Evolutionary conservation across 2,797 vertebrate species (phyloP), one percentile per base, ranked within the genome.

Genomic region (Sebastes iracundus): DNA sequence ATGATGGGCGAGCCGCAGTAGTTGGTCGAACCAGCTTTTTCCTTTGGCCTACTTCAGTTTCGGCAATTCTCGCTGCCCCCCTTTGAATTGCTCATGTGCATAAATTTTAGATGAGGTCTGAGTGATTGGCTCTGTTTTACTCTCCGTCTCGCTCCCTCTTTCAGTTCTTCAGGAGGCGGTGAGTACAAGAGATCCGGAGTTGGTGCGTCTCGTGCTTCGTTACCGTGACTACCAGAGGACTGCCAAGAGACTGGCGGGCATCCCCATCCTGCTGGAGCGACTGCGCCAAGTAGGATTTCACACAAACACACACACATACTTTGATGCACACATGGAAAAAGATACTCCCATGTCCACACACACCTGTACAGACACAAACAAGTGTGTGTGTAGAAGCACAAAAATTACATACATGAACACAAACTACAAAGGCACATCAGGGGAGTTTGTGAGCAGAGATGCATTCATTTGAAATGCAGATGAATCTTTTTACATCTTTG

Each of bases 141-240:
- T 76, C 79, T 42, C 56, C 10, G 4, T 52, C 23, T 71, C 9
- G 64, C 62, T n/a, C 49, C 52, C 60, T 75, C 46, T 67, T 35
- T 72, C 94, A 99, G 98, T 99, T 77, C 96, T 99, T 49, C 98
- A 99, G 94, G 98, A 99, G 91, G 98, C 98, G 0, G 98, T 99
- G 91, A 99, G 98, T 83, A 97, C 98, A 67, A 96, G 97, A 11
- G 97, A 99, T 91, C 96, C 97, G 49, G 97, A 99, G 88, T 83
- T 99, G 86, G 97, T 99, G 82, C 97, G 98, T 82, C 94, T 99
- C 76, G 97, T 98, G 78, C 96, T 99, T 81, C 95, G 96, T 92
- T 97, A 98, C 94, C 97, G 98, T 2, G 98, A 99, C 96, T 98
- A 98, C 96, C 98, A 99, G 93, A 96, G 98, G 86, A 97, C 97